Percentiles rank a stretch among this genome's conserved stretches.
Conservation (phyloP, 2,797 vertebrate species). For the Spinus olivaceus region DNA sequence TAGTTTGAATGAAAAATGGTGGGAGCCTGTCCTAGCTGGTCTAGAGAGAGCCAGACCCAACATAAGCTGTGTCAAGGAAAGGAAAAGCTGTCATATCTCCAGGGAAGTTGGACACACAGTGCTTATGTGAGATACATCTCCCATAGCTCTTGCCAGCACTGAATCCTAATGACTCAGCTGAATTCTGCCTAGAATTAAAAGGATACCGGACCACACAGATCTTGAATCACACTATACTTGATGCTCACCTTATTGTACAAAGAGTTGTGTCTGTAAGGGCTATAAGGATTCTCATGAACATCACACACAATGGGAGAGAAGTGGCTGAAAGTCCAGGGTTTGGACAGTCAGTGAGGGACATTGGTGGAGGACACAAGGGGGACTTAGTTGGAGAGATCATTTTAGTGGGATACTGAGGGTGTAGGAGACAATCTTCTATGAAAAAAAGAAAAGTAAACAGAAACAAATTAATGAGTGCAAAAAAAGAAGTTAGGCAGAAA, state of each 20-base stretch:
- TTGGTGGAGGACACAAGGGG: slow-evolving; percentile 3
- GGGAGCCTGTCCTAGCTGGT: not conserved
- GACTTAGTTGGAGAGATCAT: slow-evolving; percentile 43
- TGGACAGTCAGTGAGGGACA: slow-evolving; percentile 41
- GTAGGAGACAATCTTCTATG: slow-evolving; percentile 40
- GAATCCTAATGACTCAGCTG: not conserved
- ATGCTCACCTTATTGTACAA: slow-evolving; percentile 62
- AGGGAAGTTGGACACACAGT: not conserved
- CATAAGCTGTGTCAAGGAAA: rapidly evolving
- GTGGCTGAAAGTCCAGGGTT: slow-evolving; percentile 60
- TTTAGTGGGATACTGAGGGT: slow-evolving; percentile 60
- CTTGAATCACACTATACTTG: not conserved
- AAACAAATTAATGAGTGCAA: not conserved
- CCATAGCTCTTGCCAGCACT: not conserved
- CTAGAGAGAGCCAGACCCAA: not conserved
- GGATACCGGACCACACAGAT: not conserved
- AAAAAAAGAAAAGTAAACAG: slow-evolving; percentile 27
- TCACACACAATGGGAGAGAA: slow-evolving; percentile 50
- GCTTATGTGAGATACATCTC: not conserved
- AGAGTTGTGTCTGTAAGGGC: slow-evolving; percentile 26
- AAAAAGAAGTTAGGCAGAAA: not conserved
- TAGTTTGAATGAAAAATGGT: not conserved
- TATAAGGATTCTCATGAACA: slow-evolving; percentile 18
- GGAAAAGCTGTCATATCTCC: not conserved
- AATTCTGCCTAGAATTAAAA: not conserved